Conservation (phyloP, 2,113 vertebrate species). For the Xiphophorus couchianus region DNA sequence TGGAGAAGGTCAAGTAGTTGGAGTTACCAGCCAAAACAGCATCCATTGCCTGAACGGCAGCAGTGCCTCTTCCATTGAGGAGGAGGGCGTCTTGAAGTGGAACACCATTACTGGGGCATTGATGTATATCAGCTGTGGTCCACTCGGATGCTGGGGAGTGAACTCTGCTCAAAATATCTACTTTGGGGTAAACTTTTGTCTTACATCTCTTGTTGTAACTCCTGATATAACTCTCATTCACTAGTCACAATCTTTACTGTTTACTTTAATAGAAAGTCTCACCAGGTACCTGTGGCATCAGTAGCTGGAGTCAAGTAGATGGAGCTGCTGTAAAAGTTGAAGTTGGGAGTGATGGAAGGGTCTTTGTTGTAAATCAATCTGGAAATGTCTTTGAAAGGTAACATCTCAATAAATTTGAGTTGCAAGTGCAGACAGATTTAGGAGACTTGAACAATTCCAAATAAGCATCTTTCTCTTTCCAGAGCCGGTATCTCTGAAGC, state of each 20-base stretch:
- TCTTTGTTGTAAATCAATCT: not conserved
- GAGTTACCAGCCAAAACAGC: too few relatives aligned
- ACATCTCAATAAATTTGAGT: not conserved
- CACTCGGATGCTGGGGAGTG: conserved; percentile 43
- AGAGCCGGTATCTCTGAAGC: too few relatives aligned
- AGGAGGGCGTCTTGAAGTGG: too few relatives aligned
- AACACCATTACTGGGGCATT: not conserved
- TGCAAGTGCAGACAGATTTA: too few relatives aligned
- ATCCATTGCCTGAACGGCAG: too few relatives aligned
- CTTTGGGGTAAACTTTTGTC: not conserved
- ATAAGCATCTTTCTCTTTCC: too few relatives aligned
- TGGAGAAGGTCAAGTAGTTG: not conserved
- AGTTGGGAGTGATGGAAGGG: conserved; percentile 36
- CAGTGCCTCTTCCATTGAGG: too few relatives aligned
- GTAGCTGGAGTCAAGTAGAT: accelerated
- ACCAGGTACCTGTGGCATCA: not conserved
- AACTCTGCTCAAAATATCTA: not conserved
- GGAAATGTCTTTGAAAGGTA: conserved; percentile 39
- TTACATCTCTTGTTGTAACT: not conserved
- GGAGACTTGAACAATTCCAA: too few relatives aligned
- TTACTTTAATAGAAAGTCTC: not conserved
- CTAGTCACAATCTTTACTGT: not conserved
- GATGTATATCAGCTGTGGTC: conserved; percentile 40
- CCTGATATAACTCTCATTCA: not conserved
- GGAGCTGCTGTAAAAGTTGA: conserved; percentile 25